Evolutionary conservation across 2,113 vertebrate genomes (phyloP), one percentile per base, ranked within the genome.

Genomic region (Camelus dromedarius): DNA sequence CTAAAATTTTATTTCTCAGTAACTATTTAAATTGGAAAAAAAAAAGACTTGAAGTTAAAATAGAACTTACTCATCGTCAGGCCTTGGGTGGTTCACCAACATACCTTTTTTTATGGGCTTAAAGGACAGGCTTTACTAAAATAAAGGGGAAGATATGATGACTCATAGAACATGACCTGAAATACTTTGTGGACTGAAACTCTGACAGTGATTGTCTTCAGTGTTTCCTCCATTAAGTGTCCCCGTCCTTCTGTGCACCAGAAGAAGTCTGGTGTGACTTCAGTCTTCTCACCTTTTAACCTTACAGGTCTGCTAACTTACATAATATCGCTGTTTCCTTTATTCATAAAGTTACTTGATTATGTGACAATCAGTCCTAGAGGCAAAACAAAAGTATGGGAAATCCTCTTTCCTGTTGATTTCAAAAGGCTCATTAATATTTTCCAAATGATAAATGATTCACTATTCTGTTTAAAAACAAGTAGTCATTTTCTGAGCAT

Each of bases 391-490:
- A 11, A 73, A 42, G 1, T 82, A 52, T 32, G 26, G 2, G 26
- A 87, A 42, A n/a, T 2, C 2, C 1, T 90, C 80, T 98, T 91
- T 97, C 24, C 58, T 88, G 56, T 87, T 66, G 26, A 89, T 67
- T 30, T 15, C 89, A 72, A 92, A 87, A 96, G 30, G 35, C 42
- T 96, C 67, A 69, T 75, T 52, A n/a, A 8, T 90, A 82, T 52
- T 93, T 32, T 93, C 97, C 69, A 77, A 30, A 92, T 96, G 75
- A 56, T 48, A 92, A 96, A 96, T 95, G 87, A 52, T 92, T 90
- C 97, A 95, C 50, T 20, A 96, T 9, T 96, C 56, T 88, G 75
- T 96, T 97, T 91, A 90, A 96, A 98, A 67, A 96, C 46, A 95
- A 52, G 35, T 22, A 93, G 70, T 72, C 88, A 83, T 95, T 98